phyloP scores from a whole-genome alignment of 2,888 invertebrate species.

The Loripinus fragilis region DNA sequence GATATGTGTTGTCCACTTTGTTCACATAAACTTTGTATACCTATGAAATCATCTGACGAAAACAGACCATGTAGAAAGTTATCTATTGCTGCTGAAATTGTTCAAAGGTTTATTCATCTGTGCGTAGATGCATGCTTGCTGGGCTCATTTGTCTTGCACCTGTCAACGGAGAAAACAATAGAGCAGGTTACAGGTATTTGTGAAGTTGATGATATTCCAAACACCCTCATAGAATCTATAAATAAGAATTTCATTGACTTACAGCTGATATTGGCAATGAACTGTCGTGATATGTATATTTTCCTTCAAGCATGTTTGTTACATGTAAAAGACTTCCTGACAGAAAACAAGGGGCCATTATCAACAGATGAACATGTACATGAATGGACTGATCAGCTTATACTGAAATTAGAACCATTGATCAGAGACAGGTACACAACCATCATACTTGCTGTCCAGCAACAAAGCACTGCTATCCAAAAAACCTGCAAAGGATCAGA shows the following conservation, averaged over 20 bases:
- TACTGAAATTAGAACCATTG: neutral
- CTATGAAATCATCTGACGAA: no score
- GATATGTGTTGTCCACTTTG: neutral
- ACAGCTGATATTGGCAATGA: neutral
- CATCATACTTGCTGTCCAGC: neutral
- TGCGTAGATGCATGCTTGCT: neutral
- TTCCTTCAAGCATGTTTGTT: slow-evolving; percentile 5
- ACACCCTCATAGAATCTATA: neutral
- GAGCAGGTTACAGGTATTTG: neutral
- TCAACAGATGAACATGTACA: neutral
- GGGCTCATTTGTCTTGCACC: neutral
- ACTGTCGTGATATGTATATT: neutral
- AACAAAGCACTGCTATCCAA: neutral
- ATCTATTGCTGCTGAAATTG: no score
- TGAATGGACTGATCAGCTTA: slow-evolving; percentile 31
- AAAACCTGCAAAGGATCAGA: neutral
- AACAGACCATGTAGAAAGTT: no score
- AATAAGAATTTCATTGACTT: neutral
- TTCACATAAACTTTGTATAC: neutral
- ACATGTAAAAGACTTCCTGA: slow-evolving; percentile 3
- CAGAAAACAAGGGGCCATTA: neutral
- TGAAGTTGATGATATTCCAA: neutral
- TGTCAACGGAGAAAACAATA: neutral
- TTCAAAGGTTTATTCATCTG: neutral
- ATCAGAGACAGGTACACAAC: slow-evolving; percentile 18